Evolutionary conservation across 1,140 invertebrate genomes (phyloP), one percentile per base, ranked within the genome.

Genomic region (Paracyclopina nana): DNA sequence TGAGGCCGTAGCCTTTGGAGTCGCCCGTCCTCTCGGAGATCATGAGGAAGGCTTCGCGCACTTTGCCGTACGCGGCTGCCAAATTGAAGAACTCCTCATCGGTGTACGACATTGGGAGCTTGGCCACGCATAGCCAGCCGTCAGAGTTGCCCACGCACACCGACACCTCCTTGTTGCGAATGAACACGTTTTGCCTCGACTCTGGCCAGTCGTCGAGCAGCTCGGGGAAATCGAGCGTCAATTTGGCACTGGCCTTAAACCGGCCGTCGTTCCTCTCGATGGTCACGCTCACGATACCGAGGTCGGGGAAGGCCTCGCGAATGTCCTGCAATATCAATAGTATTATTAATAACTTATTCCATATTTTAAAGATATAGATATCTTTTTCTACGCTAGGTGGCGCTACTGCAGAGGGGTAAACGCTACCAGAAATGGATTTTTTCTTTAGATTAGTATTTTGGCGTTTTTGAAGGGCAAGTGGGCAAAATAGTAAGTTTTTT

Each of bases 1-100:
- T 70, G 57, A 74, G 68, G n/a, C 72, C 73, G 61, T 74, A 75
- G 1, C 70, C 70, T 59, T 73, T 73, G 57, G 65, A 71, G 41
- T 69, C 63, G 56, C 71, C 71, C 57, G 67, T 71, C 48, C 64
- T 61, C 56, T 72, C 68, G 53, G 66, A 68, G 57, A 69, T 63
- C 64, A 73, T 71, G 6, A 74, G 61, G 57, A 74, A 74, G 52
- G 63, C 63, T 48, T 65, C 66, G 27, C 63, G 61, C 3, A 72
- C 60, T 53, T 64, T 58, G 6, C 72, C 72, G 57, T 67, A 69
- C 40, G 61, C 58, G 2, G 59, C 52, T 2, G 72, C 65, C 4
- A 74, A 59, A 12, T 61, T 58, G 2, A 57, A 54, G 54, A 75
- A 72, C 42, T 72, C 63, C 20, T 65, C 58, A 43, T 73, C 70